Evolutionary conservation across 2,113 vertebrate genomes (phyloP).

Genomic region (Cyprinodon tularosa): DNA sequence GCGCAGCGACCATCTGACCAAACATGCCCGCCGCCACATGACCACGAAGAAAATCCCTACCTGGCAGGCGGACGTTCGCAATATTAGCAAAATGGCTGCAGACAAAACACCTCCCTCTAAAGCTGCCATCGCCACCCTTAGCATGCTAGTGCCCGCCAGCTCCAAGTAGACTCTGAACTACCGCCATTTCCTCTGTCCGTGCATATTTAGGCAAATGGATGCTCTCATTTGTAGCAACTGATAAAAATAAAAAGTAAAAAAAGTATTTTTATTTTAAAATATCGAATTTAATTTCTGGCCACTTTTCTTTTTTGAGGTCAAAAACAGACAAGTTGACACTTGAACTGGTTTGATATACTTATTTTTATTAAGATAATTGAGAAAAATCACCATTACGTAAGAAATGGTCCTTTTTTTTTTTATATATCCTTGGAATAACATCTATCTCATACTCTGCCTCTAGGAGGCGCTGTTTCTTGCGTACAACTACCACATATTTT

Average conservation of each 20-base stretch:
- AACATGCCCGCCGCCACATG: constrained; percentile 94
- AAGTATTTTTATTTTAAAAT: neutral
- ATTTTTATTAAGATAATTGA: neutral
- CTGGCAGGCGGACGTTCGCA: constrained; percentile 91
- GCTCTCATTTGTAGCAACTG: constrained; percentile 58
- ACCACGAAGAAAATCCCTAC: constrained; percentile 90
- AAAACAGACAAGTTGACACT: neutral
- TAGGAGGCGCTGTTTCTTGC: neutral
- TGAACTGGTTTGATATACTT: neutral
- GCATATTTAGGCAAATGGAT: neutral
- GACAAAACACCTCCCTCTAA: constrained; percentile 75
- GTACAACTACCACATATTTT: too few species aligned
- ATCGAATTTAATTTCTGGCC: neutral
- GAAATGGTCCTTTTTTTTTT: neutral
- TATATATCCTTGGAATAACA: neutral
- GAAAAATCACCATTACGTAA: too few species aligned
- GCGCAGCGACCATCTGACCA: constrained; percentile 97
- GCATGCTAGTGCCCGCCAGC: constrained; percentile 80
- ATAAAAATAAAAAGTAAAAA: constrained; percentile 22
- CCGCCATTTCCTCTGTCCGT: constrained; percentile 46
- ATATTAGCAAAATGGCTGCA: constrained; percentile 81
- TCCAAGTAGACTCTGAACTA: constrained; percentile 67
- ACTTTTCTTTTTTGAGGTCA: neutral
- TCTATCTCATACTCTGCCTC: too few species aligned
- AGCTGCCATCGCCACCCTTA: constrained; percentile 71